Evolutionary conservation across 2,888 invertebrate species (phyloP).

Genomic region (Drosophila leonis): DNA sequence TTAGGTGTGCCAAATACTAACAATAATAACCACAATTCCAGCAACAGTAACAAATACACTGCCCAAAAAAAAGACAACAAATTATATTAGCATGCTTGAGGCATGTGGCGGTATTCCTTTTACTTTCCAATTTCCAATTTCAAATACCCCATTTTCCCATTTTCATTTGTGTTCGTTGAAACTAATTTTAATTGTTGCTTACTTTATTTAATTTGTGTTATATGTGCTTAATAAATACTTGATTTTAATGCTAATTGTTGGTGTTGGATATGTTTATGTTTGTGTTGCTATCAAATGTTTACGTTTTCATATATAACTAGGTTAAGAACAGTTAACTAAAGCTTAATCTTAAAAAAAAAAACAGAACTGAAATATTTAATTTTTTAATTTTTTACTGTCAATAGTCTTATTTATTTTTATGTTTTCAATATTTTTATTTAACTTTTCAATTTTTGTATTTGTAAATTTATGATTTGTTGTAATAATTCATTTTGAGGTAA

Average conservation of each 20-base stretch:
- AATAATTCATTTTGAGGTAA: no score
- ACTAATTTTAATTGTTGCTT: constrained; percentile 5
- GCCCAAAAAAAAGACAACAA: constrained; percentile 26
- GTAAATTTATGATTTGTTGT: no score
- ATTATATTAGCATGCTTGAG: constrained; percentile 45
- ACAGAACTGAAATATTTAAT: neutral
- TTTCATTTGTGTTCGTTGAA: constrained; percentile 20
- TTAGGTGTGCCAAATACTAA: constrained; percentile 82
- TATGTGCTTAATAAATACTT: constrained; percentile 3
- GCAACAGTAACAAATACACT: constrained; percentile 48
- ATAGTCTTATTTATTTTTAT: no score
- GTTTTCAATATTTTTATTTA: neutral
- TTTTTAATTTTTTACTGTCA: neutral
- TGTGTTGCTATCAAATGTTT: no score
- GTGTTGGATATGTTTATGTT: constrained; percentile 7
- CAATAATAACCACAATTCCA: no score
- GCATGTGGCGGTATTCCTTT: constrained; percentile 34
- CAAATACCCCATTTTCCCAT: neutral
- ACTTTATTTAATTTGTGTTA: constrained; percentile 1
- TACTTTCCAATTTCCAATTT: constrained; percentile 11
- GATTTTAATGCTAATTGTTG: neutral
- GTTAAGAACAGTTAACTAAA: neutral
- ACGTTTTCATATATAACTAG: neutral
- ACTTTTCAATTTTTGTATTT: no score
- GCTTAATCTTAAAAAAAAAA: neutral